A percentile compares a stretch with the other conserved stretches of the same genome.
phyloP scores from a whole-genome alignment of 2,888 invertebrate genomes.

The Embidobia sp. region DNA sequence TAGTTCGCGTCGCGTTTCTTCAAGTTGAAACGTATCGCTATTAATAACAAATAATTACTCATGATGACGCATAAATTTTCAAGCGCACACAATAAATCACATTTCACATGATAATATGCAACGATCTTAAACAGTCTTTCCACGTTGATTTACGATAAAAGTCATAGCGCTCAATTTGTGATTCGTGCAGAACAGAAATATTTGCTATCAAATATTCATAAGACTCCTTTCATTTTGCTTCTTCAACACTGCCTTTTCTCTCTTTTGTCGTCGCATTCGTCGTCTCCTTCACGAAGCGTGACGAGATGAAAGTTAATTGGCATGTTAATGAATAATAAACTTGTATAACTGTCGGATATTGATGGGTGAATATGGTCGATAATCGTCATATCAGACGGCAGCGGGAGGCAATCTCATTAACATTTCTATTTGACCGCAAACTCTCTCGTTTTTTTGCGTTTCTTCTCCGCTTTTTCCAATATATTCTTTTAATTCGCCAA shows the following conservation, averaged over 20 bases:
- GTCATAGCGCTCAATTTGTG: conserved; percentile 31
- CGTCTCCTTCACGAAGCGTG: conserved; percentile 48
- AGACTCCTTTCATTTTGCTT: conserved; percentile 25
- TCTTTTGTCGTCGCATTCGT: conserved; percentile 27
- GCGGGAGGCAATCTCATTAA: conserved; percentile 74
- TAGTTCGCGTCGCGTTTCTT: not conserved
- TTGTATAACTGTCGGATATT: conserved; percentile 73
- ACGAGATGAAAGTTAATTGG: conserved; percentile 76
- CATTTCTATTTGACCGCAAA: conserved; percentile 74
- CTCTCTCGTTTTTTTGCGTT: conserved; percentile 62
- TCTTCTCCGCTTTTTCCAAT: conserved; percentile 22
- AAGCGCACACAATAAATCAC: conserved; percentile 28
- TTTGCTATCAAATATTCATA: conserved; percentile 55
- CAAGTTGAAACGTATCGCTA: conserved; percentile 16
- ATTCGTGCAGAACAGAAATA: conserved; percentile 30
- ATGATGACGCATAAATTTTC: conserved; percentile 27
- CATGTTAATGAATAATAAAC: conserved; percentile 78
- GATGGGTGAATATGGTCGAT: conserved; percentile 71
- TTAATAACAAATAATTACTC: conserved; percentile 39
- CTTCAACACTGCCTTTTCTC: conserved; percentile 34
- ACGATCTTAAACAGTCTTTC: conserved; percentile 22
- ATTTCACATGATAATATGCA: conserved; percentile 22
- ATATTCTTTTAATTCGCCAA: conserved; percentile 26
- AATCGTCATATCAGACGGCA: conserved; percentile 69
- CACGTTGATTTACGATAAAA: conserved; percentile 43